A percentile compares a stretch with the other conserved stretches of the same genome.
These are phyloP conservation scores for Neosilurus hyrtlii DNA, from an alignment of 2,797 vertebrate genomes.

Conservation along the genomic window DNA sequence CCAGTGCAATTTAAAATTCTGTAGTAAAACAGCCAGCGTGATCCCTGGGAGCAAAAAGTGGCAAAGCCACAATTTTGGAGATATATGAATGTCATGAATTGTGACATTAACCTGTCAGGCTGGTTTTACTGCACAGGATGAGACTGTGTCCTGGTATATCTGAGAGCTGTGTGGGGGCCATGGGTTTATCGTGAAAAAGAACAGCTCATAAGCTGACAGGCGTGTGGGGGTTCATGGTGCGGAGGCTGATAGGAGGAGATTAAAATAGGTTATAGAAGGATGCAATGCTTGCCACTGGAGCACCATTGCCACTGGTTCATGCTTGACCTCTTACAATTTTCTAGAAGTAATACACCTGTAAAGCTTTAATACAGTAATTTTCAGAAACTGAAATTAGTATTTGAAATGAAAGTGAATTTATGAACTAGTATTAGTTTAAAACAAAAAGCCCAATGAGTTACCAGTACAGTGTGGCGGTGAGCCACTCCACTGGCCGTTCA, in stretches of 20 bases:
- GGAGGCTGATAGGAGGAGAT: constrained; percentile 65
- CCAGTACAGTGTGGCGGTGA: constrained; percentile 95
- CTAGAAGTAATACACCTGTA: background rate
- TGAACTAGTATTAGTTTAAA: background rate
- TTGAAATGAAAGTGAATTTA: background rate
- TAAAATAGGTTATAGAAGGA: constrained; percentile 69
- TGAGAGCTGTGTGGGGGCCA: constrained; percentile 37
- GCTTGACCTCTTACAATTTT: background rate
- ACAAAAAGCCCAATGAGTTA: constrained; percentile 57
- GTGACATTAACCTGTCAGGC: constrained; percentile 68
- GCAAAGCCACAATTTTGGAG: constrained; percentile 55
- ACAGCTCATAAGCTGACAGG: constrained; percentile 61
- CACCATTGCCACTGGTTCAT: constrained; percentile 41
- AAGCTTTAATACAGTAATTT: background rate
- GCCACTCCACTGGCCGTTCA: constrained; percentile 93
- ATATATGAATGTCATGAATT: constrained; percentile 65
- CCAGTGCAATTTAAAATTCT: constrained; percentile 48
- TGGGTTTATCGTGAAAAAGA: constrained; percentile 58
- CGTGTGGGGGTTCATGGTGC: constrained; percentile 59
- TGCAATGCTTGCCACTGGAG: constrained; percentile 56
- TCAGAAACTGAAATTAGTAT: background rate
- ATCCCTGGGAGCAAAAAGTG: constrained; percentile 54
- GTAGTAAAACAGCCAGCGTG: constrained; percentile 29
- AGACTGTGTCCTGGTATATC: constrained; percentile 41
- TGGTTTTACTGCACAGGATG: constrained; percentile 56